These are phyloP conservation scores for Camponotus vicinus DNA, from an alignment of 1,140 invertebrate species.

Conservation along the genomic window DNA sequence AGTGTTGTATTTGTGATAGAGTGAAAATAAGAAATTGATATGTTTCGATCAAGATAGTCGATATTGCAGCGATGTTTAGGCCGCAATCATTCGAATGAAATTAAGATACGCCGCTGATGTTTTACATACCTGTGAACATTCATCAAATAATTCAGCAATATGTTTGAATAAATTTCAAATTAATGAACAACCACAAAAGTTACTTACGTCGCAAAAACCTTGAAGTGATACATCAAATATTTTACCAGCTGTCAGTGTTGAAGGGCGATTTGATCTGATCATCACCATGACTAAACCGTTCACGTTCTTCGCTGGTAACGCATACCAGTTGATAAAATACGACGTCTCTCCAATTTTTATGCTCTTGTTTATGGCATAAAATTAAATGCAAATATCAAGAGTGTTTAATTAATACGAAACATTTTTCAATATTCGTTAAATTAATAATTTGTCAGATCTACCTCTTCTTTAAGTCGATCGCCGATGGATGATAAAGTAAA, in stretches of 20 bases:
- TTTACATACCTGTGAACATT: constrained; percentile 75
- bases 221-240: constrained; percentile 77
- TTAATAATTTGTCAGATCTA: constrained; percentile 44
- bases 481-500: constrained; percentile 78
- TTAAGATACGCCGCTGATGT: constrained; percentile 80
- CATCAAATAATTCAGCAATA: not conserved
- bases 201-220: constrained; percentile 76
- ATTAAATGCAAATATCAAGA: not conserved
- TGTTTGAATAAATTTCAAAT: not conserved
- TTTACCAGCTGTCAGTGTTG: constrained; percentile 75
- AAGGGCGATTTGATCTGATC: constrained; percentile 69
- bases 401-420: not conserved
- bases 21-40: constrained; percentile 13
- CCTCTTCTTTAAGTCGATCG: constrained; percentile 78
- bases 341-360: constrained; percentile 68
- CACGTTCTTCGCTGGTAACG: constrained; percentile 71
- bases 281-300: constrained; percentile 75
- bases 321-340: constrained; percentile 76
- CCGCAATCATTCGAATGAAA: constrained; percentile 75
- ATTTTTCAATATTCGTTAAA: not conserved
- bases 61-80: not conserved
- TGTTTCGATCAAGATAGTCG: not conserved
- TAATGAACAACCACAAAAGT: not conserved
- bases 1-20: constrained; percentile 12
- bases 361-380: constrained; percentile 65